phyloP scores from a whole-genome alignment of 2,113 vertebrate species.

The Trogon melanurus region DNA sequence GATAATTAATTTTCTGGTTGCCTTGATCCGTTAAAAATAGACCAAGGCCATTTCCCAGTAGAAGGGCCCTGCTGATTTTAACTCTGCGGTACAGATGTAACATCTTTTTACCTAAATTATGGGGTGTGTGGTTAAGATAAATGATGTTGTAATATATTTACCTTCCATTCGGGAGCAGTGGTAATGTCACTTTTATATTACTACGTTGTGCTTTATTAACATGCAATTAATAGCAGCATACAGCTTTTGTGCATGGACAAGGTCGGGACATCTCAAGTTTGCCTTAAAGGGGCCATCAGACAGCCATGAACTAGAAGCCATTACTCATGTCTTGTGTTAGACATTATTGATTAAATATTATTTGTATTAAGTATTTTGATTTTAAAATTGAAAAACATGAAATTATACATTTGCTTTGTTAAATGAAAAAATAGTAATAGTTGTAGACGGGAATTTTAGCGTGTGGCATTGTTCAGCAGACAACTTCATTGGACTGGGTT shows the following conservation, averaged over 20 bases:
- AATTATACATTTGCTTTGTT: neutral
- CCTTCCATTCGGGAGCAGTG: neutral
- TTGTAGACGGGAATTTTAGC: neutral
- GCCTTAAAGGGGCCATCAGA: neutral
- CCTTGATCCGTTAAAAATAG: constrained; percentile 7
- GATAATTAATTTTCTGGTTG: neutral
- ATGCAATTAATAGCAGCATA: neutral
- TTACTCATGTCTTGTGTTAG: neutral
- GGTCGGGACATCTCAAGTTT: neutral
- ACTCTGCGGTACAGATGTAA: neutral
- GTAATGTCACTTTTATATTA: neutral
- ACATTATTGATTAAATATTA: neutral
- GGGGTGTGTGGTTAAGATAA: neutral
- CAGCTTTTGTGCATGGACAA: neutral
- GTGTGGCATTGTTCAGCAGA: constrained; percentile 8
- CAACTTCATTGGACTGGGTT: constrained; percentile 36
- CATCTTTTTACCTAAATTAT: neutral
- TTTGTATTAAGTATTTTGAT: neutral
- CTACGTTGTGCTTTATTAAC: neutral
- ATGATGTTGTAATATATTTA: neutral
- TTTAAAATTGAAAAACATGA: neutral
- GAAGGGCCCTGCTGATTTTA: neutral
- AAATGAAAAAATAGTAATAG: neutral
- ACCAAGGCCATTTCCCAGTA: neutral
- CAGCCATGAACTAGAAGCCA: neutral